Conservation (phyloP, 2,888 invertebrate species). For the Podabrus alpinus region DNA sequence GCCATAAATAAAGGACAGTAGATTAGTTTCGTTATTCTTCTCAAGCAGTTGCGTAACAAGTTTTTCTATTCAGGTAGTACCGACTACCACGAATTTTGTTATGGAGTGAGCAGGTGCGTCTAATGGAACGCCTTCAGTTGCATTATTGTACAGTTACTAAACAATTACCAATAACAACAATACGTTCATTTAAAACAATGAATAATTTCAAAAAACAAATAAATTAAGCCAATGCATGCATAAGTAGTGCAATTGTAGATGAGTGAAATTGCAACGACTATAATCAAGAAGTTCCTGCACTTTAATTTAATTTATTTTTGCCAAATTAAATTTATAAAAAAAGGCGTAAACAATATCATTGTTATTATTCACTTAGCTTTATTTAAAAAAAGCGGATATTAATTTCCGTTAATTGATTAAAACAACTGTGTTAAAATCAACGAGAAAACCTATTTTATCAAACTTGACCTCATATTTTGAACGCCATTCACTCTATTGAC, state of each 20-base stretch:
- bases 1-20: no score
- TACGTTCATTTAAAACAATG: no score
- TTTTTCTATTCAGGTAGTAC: background rate
- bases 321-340: background rate
- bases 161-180: background rate
- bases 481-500: background rate
- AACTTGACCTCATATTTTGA: background rate
- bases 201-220: background rate
- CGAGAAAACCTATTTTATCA: background rate
- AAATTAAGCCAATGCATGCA: background rate
- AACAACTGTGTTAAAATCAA: background rate
- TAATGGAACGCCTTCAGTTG: background rate
- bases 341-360: background rate
- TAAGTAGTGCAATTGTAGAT: no score
- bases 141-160: background rate
- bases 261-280: background rate
- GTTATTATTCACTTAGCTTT: background rate
- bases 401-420: background rate
- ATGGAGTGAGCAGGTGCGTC: background rate
- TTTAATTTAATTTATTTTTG: background rate
- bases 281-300: background rate
- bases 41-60: background rate
- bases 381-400: background rate
- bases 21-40: no score
- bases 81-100: background rate